phyloP scores from a whole-genome alignment of 92 coral and sea anemone genomes.

The Porites divaricata region DNA sequence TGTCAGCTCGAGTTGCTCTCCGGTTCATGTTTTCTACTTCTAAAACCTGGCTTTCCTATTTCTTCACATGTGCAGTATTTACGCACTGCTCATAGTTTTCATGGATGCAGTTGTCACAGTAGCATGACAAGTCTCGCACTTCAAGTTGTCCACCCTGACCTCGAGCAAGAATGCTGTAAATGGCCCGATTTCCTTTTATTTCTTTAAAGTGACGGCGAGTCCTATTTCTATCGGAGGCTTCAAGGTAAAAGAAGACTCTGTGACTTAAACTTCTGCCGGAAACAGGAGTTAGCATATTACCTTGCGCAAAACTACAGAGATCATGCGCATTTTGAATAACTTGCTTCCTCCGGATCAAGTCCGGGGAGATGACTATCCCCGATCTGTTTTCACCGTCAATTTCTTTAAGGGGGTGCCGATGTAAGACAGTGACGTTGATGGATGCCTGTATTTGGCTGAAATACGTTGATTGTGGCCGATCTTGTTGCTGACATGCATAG shows the following conservation, averaged over 20 bases:
- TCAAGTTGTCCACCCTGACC: slow-evolving; percentile 6
- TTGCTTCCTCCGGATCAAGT: slow-evolving; percentile 15
- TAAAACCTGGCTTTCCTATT: not conserved
- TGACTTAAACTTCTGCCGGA: slow-evolving; percentile 11
- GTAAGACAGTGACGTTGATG: slow-evolving; percentile 8
- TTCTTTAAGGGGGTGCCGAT: not conserved
- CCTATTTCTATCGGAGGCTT: slow-evolving; percentile 17
- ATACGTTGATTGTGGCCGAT: slow-evolving; percentile 44
- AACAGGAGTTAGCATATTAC: not conserved
- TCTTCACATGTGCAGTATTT: not conserved
- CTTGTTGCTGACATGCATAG: slow-evolving; percentile 35
- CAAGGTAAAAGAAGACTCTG: slow-evolving; percentile 57
- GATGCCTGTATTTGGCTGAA: slow-evolving; percentile 47
- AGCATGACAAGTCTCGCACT: slow-evolving; percentile 26
- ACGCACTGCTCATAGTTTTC: not conserved
- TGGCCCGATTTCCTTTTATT: slow-evolving; percentile 40
- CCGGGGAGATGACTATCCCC: slow-evolving; percentile 4
- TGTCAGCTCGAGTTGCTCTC: not conserved
- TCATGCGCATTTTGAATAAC: slow-evolving; percentile 38
- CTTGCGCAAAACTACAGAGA: slow-evolving; percentile 19
- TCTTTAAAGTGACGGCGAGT: slow-evolving; percentile 39
- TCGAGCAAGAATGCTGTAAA: slow-evolving; percentile 39
- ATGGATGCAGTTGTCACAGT: slow-evolving; percentile 8
- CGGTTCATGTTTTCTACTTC: not conserved
- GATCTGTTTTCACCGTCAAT: not conserved